Percentiles rank a stretch among this genome's conserved stretches.
Conservation (phyloP, 2,888 invertebrate species). For the Scrobipalpa costella region DNA sequence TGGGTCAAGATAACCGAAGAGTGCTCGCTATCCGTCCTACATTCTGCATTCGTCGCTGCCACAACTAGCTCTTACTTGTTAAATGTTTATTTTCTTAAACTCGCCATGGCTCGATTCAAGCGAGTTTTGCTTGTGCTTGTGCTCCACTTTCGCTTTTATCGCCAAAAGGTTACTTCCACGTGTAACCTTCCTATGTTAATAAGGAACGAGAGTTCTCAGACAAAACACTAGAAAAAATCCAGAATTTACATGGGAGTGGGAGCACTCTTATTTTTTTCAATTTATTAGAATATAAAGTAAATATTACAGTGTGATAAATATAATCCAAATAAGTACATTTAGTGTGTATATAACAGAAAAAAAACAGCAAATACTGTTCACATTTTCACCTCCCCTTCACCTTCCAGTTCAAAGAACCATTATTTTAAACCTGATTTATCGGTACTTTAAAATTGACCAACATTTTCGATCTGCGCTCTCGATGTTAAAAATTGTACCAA, state of each 20-base stretch:
- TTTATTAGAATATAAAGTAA: no score
- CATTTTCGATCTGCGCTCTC: not conserved
- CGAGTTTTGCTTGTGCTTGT: constrained; percentile 48
- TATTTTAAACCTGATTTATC: constrained; percentile 18
- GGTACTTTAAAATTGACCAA: not conserved
- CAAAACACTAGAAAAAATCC: no score
- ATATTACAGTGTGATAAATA: not conserved
- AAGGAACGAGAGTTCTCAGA: constrained; percentile 13
- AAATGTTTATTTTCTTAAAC: constrained; percentile 1
- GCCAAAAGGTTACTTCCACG: constrained; percentile 51
- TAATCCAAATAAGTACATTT: not conserved
- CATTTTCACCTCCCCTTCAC: constrained; percentile 18
- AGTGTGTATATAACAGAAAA: not conserved
- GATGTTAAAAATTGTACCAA: not conserved
- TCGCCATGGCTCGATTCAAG: constrained; percentile 48
- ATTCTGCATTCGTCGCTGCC: constrained; percentile 36
- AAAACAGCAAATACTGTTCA: not conserved
- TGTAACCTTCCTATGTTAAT: constrained; percentile 36
- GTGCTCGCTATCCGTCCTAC: constrained; percentile 50
- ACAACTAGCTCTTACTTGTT: constrained; percentile 4
- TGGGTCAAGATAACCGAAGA: constrained; percentile 72
- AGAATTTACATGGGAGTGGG: no score
- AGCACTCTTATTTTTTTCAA: no score
- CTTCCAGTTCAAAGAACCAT: not conserved
- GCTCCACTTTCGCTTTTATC: constrained; percentile 60